Evolutionary conservation across 2,113 vertebrate genomes (phyloP), one percentile per base, ranked within the genome.

Genomic region (Entomyzon cyanotis): DNA sequence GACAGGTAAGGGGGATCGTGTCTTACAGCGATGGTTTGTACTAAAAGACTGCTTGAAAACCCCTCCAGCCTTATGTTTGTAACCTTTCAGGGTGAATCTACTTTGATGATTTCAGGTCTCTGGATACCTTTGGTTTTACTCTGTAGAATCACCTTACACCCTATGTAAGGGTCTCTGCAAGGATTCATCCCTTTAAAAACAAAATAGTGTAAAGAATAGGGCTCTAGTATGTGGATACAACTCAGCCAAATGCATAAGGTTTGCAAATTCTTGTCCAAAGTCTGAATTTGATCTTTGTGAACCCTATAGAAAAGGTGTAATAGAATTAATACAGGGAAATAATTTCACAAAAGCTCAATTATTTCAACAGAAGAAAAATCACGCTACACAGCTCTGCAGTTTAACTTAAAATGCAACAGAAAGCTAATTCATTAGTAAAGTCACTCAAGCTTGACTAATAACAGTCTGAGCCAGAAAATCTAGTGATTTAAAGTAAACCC

Each of bases 341-440:
- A 21, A 71, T 59, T 55, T 8, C 12, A 24, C 50, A 44, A 47
- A 37, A 91, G 2, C 5, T 11, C 7, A 46, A 74, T 11, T 0
- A 78, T 71, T 88, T 89, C 78, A 80, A 78, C 21, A 42, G 18
- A 68, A 71, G 35, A 64, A 90, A 94, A 84, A 68, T 30, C 2
- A 2, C 0, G 0, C 31, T 52, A 30, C 25, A 35, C 59, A 90
- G 11, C 21, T 60, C 60, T 23, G n/a, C 27, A 76, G n/a, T 60
- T 84, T 24, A 41, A 44, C 42, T 92, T 76, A 84, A 94, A 84
- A 94, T 90, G 82, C 62, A 81, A 21, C 23, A 71, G 71, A 90
- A 94, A 74, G 37, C 90, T 90, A 93, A 84, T 93, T 92, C 28
- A 62, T 92, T 89, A 73, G n/a, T 52, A 42, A 90, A 95, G 44